A percentile compares a stretch with the other conserved stretches of the same genome.
phyloP scores from a whole-genome alignment of 2,888 invertebrate genomes.

The Allygus modestus region DNA sequence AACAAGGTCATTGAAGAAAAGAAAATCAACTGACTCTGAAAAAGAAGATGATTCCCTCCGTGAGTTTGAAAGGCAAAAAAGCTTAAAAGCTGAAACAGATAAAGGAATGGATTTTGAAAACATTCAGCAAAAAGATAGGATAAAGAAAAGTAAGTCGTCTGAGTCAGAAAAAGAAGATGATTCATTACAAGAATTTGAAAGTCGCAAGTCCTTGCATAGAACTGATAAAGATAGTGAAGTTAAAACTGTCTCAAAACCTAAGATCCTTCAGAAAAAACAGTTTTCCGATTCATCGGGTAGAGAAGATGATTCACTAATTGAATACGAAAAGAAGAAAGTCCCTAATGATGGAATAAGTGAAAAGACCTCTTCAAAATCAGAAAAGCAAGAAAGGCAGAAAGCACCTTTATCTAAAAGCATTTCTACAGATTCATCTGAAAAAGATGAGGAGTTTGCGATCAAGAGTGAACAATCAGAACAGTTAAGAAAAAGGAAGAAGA shows the following conservation, averaged over 20 bases:
- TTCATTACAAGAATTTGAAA: constrained; percentile 70
- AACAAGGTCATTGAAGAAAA: constrained; percentile 63
- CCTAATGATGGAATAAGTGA: neutral
- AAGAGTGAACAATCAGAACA: constrained; percentile 44
- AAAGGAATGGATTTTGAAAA: constrained; percentile 9
- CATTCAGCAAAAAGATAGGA: constrained; percentile 16
- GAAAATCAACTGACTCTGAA: constrained; percentile 65
- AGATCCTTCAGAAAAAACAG: constrained; percentile 50
- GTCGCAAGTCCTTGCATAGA: constrained; percentile 74
- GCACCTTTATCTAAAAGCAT: constrained; percentile 39
- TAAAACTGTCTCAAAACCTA: constrained; percentile 70
- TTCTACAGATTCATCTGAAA: constrained; percentile 63
- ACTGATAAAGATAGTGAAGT: constrained; percentile 62
- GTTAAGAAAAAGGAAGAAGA: constrained; percentile 61
- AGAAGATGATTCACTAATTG: constrained; percentile 65
- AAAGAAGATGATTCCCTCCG: constrained; percentile 64
- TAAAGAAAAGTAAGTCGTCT: constrained; percentile 63
- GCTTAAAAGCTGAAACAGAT: constrained; percentile 20
- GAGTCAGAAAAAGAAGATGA: constrained; percentile 70
- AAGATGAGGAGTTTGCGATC: constrained; percentile 58
- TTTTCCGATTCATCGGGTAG: constrained; percentile 63
- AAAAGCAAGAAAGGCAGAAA: constrained; percentile 48
- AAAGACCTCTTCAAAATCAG: constrained; percentile 37
- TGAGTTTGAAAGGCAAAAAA: constrained; percentile 66
- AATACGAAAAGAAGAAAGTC: constrained; percentile 51